These are phyloP conservation scores for Plectropomus leopardus DNA, from an alignment of 2,113 vertebrate species.

Conservation along the genomic window DNA sequence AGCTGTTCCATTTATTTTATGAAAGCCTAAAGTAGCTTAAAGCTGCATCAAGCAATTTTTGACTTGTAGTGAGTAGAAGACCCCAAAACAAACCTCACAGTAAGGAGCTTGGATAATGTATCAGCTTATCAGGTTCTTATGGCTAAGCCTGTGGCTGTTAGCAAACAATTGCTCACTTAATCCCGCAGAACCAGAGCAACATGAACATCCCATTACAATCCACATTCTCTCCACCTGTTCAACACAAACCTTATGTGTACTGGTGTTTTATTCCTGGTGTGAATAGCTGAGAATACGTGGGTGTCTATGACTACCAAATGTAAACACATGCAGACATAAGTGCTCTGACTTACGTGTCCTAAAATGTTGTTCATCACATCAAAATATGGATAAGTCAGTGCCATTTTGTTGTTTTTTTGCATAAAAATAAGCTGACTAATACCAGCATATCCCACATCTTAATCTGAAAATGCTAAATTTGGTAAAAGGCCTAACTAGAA, in stretches of 20 bases:
- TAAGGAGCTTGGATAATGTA: constrained; percentile 20
- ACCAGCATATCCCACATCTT: too few relatives aligned
- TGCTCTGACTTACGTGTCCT: too few relatives aligned
- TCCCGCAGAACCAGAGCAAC: constrained; percentile 27
- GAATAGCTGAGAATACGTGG: background rate
- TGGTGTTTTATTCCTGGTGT: background rate
- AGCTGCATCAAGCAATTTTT: constrained; percentile 35
- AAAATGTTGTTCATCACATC: too few relatives aligned
- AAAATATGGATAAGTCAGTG: too few relatives aligned
- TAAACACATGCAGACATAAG: too few relatives aligned
- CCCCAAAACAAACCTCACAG: background rate
- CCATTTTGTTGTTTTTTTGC: too few relatives aligned
- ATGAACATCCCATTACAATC: background rate
- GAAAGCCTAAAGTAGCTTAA: constrained; percentile 55
- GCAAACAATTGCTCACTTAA: constrained; percentile 28
- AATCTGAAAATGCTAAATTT: too few relatives aligned
- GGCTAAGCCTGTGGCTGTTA: constrained; percentile 17
- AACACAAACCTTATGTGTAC: constrained; percentile 4
- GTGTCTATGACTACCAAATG: constrained; percentile 6
- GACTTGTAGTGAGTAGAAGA: background rate
- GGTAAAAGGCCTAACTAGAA: too few relatives aligned
- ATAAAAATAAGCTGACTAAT: too few relatives aligned
- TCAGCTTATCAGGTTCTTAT: constrained; percentile 6
- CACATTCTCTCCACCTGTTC: constrained; percentile 1
- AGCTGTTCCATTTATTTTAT: constrained; percentile 40